Evolutionary conservation across 2,113 vertebrate species (phyloP).

Genomic region (Cygnus atratus): DNA sequence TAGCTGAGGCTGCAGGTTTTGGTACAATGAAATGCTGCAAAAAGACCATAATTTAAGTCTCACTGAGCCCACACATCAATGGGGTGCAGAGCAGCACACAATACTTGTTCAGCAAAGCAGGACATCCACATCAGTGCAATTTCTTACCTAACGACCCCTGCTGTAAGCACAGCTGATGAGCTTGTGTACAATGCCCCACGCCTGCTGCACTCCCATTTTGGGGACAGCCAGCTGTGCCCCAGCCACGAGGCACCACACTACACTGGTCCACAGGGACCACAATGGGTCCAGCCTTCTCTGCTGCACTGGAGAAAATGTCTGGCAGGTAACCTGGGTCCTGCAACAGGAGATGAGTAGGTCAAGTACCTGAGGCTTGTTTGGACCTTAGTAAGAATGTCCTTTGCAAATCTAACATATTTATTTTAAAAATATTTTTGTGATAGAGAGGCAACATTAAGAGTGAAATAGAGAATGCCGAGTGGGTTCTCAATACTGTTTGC

Average conservation of each 20-base stretch:
- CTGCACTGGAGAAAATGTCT: not conserved
- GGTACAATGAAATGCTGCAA: not conserved
- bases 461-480: slow-evolving; percentile 32
- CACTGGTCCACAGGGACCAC: not conserved
- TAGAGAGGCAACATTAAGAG: slow-evolving; percentile 22
- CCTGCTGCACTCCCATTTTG: not conserved
- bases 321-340: not conserved
- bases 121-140: not conserved
- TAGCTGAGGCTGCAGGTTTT: accelerated
- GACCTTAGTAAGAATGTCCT: not conserved
- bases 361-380: not conserved
- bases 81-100: not conserved
- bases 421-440: not conserved
- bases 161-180: not conserved
- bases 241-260: not conserved
- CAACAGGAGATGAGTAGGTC: not conserved
- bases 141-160: not conserved
- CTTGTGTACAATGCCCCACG: not conserved
- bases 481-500: not conserved
- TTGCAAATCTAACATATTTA: not conserved
- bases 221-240: not conserved
- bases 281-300: not conserved
- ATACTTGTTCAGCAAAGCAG: not conserved
- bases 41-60: accelerated
- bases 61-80: not conserved